phyloP scores from a whole-genome alignment of 1,140 invertebrate species.

The Bombus sibiricus region DNA sequence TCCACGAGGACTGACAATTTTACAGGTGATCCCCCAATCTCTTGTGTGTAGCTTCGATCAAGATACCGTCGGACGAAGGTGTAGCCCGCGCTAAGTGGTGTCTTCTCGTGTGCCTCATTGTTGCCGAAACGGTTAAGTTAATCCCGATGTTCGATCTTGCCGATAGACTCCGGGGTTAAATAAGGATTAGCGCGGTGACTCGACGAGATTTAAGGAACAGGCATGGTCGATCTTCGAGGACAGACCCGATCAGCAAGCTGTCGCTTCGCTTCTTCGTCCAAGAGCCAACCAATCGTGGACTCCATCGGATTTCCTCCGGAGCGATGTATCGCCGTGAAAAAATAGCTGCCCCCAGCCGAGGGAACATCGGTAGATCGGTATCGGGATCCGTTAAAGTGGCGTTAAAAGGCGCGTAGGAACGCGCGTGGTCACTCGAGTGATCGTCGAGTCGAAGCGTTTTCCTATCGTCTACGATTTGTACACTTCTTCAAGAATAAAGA shows the following conservation, averaged over 20 bases:
- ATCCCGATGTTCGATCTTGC: constrained; percentile 64
- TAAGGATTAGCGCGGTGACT: constrained; percentile 74
- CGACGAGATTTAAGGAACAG: constrained; percentile 40
- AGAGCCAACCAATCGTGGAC: constrained; percentile 1
- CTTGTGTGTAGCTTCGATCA: constrained; percentile 28
- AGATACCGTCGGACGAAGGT: constrained; percentile 43
- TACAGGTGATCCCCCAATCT: constrained; percentile 20
- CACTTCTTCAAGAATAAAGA: neutral
- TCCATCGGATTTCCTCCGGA: constrained; percentile 25
- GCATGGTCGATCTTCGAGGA: neutral
- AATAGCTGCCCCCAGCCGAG: neutral
- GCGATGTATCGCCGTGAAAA: constrained; percentile 23
- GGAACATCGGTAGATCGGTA: constrained; percentile 56
- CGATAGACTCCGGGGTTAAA: constrained; percentile 72
- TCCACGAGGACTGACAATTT: constrained; percentile 50
- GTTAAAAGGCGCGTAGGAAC: constrained; percentile 58
- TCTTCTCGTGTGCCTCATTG: constrained; percentile 56
- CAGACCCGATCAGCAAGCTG: neutral
- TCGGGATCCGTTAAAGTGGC: constrained; percentile 59
- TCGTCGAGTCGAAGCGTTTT: neutral
- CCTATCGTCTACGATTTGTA: neutral
- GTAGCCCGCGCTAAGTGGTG: constrained; percentile 55
- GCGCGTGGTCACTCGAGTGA: neutral
- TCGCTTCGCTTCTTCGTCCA: neutral
- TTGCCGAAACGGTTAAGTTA: constrained; percentile 64